phyloP scores from a whole-genome alignment of 1,140 invertebrate genomes.

The Sipha flava region DNA sequence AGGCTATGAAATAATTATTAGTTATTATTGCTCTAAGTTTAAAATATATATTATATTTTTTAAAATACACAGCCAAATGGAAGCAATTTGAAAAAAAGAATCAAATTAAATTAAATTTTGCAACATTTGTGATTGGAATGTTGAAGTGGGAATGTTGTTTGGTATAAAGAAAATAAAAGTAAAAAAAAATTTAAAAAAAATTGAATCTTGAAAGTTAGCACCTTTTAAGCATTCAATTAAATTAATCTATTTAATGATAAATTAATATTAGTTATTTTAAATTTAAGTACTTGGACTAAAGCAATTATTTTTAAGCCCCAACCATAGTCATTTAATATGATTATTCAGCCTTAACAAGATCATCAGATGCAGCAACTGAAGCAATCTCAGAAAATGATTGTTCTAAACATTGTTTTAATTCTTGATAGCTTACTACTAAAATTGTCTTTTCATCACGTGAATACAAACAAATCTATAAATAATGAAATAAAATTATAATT shows the following conservation, averaged over 20 bases:
- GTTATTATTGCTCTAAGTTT: slow-evolving; percentile 7
- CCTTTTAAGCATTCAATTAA: not conserved
- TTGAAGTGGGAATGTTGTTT: slow-evolving; percentile 21
- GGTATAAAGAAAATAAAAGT: not conserved
- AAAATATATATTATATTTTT: not conserved
- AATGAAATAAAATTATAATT: not conserved
- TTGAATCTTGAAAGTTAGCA: slow-evolving; percentile 2
- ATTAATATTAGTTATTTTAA: not conserved
- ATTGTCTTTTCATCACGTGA: slow-evolving; percentile 93
- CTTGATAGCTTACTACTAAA: slow-evolving; percentile 85
- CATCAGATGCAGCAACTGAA: slow-evolving; percentile 46
- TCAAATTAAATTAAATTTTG: not conserved
- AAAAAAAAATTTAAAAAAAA: not conserved
- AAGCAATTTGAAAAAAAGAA: slow-evolving; percentile 10
- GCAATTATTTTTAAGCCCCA: not conserved
- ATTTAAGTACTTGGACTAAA: slow-evolving; percentile 21
- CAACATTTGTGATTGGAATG: slow-evolving; percentile 15
- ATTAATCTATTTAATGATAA: not conserved
- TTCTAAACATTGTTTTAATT: slow-evolving; percentile 90
- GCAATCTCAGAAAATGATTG: slow-evolving; percentile 80
- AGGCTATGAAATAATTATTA: not conserved
- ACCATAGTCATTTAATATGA: not conserved
- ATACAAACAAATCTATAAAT: slow-evolving; percentile 76
- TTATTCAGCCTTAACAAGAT: slow-evolving; percentile 29
- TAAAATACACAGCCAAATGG: slow-evolving; percentile 26